A percentile compares a stretch with the other conserved stretches of the same genome.
Conservation (phyloP, 2,797 vertebrate species). For the Anableps anableps region DNA sequence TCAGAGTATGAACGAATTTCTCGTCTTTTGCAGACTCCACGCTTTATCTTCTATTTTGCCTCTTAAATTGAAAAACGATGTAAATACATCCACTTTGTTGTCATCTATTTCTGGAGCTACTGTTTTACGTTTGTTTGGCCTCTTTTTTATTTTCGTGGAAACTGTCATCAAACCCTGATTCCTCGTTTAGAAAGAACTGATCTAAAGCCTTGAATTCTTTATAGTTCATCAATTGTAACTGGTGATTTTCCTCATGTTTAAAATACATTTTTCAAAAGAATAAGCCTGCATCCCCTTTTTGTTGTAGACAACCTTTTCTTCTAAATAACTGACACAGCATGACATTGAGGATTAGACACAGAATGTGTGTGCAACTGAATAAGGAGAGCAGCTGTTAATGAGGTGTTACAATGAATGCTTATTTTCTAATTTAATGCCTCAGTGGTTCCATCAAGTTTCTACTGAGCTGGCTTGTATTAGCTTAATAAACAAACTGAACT, state of each 20-base stretch:
- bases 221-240: neutral
- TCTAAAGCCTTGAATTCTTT: neutral
- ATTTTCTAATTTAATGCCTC: constrained; percentile 67
- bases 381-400: constrained; percentile 30
- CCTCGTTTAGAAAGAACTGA: neutral
- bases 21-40: constrained; percentile 65
- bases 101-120: neutral
- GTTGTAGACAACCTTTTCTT: constrained; percentile 10
- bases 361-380: constrained; percentile 11
- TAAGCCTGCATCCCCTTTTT: neutral
- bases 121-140: neutral
- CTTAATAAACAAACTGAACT: constrained; percentile 38
- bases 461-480: constrained; percentile 25
- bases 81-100: neutral
- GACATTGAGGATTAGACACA: neutral
- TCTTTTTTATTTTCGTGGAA: neutral
- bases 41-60: constrained; percentile 49
- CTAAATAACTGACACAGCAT: constrained; percentile 5
- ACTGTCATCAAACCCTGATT: neutral
- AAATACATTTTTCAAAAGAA: neutral
- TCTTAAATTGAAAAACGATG: neutral
- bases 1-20: constrained; percentile 71
- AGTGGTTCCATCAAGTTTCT: constrained; percentile 39
- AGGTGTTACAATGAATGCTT: constrained; percentile 44
- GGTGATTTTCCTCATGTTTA: neutral